A percentile compares a stretch with the other conserved stretches of the same genome.
phyloP scores from a whole-genome alignment of 2,113 vertebrate genomes.

The Bubo blakistoni region DNA sequence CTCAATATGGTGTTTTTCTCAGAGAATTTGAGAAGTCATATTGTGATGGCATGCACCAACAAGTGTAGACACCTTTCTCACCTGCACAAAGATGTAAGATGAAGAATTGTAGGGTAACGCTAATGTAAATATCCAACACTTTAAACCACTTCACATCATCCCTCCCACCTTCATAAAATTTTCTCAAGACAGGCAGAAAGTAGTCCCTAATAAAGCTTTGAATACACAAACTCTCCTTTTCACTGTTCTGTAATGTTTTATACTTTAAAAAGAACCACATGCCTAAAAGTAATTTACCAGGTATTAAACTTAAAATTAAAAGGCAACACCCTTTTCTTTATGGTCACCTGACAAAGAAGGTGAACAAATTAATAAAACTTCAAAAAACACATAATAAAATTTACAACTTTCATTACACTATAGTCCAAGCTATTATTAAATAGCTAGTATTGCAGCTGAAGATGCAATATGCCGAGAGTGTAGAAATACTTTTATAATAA shows the following conservation, averaged over 20 bases:
- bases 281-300: background rate
- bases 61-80: background rate
- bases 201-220: background rate
- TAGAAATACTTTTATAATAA: background rate
- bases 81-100: background rate
- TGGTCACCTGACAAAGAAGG: background rate
- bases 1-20: rapidly evolving
- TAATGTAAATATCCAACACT: background rate
- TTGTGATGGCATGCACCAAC: background rate
- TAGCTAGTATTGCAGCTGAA: background rate
- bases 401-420: background rate
- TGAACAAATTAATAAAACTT: background rate
- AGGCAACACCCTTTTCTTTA: conserved; percentile 12
- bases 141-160: background rate
- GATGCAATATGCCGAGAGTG: background rate
- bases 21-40: background rate
- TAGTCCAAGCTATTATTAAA: background rate
- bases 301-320: conserved; percentile 30
- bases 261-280: background rate
- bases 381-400: background rate
- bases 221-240: background rate
- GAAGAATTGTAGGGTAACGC: background rate
- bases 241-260: background rate
- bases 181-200: background rate
- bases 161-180: background rate